Evolutionary conservation across 2,797 vertebrate genomes (phyloP), one percentile per base, ranked within the genome.

Genomic region (Heliangelus exortis): DNA sequence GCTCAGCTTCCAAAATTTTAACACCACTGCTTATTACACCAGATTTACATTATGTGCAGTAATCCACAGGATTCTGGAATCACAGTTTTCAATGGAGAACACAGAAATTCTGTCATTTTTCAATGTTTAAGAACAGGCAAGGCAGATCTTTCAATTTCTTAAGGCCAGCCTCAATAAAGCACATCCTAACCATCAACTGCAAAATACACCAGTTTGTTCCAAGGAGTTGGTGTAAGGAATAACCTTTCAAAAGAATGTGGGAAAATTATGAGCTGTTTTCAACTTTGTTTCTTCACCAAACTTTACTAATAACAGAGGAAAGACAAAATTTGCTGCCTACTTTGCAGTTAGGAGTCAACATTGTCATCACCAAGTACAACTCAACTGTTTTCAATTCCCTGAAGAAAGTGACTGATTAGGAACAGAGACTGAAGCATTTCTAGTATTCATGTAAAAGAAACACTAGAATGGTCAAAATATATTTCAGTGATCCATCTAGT

Each of bases 391-490:
- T 93, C 90, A 93, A 83, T 26, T 89, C 87, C 73, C 82, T 72
- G 79, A 77, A 92, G 84, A 84, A 95, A 91, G 68, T 18, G 25
- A 48, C 31, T 20, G 41, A 65, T 69, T 33, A 78, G 82, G 84
- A 94, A 93, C 89, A 87, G 61, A 84, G 87, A 68, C 1, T 26
- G 59, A 83, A 89, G 75, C 69, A 93, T 84, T 95, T 94, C 91
- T 78, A 94, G 68, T 55, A 68, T 51, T 80, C 5, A 12, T 47
- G 43, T 39, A 41, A 61, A 85, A 92, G n/a, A 47, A 92, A 72
- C 61, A 85, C 23, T 71, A 53, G 53, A 67, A 74, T 0, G 11
- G 57, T 29, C 4, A 15, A 80, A 94, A 33, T 8, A n/a, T 41
- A 89, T 58, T 75, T 77, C 84, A 80, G 79, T 9, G 22, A 93